phyloP scores from a whole-genome alignment of 2,797 vertebrate genomes.

The Kryptopterus vitreolus region DNA sequence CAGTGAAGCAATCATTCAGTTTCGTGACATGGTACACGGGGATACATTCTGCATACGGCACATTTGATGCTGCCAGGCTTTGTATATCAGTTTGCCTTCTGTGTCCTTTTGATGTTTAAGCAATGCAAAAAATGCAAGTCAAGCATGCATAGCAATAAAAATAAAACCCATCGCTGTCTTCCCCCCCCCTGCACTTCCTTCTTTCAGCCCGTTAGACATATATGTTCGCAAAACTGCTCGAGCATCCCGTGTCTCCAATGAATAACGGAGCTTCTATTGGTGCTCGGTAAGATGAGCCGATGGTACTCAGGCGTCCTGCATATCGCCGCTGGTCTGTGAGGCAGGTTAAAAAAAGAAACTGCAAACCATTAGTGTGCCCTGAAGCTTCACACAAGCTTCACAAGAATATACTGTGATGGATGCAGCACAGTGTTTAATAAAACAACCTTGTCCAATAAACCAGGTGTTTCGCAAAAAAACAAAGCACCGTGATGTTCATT shows the following conservation, averaged over 20 bases:
- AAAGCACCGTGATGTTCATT: neutral
- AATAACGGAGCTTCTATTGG: constrained; percentile 47
- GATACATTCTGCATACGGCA: neutral
- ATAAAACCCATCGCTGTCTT: neutral
- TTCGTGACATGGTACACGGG: neutral
- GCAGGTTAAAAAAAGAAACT: constrained; percentile 46
- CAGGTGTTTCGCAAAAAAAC: constrained; percentile 28
- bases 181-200: neutral
- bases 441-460: constrained; percentile 24
- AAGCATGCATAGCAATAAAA: neutral
- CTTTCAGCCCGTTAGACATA: constrained; percentile 26
- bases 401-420: neutral
- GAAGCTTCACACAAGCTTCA: constrained; percentile 4
- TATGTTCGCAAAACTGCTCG: constrained; percentile 38
- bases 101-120: neutral
- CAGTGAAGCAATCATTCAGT: constrained; percentile 4
- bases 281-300: constrained; percentile 49
- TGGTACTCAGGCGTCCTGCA: constrained; percentile 12
- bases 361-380: constrained; percentile 36
- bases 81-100: neutral
- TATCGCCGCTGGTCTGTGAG: constrained; percentile 28
- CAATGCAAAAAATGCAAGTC: constrained; percentile 1
- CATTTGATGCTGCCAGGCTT: neutral
- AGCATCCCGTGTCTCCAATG: constrained; percentile 35
- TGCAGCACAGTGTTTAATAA: constrained; percentile 10